phyloP scores from a whole-genome alignment of 2,888 invertebrate genomes.

The Drosophila algonquin region DNA sequence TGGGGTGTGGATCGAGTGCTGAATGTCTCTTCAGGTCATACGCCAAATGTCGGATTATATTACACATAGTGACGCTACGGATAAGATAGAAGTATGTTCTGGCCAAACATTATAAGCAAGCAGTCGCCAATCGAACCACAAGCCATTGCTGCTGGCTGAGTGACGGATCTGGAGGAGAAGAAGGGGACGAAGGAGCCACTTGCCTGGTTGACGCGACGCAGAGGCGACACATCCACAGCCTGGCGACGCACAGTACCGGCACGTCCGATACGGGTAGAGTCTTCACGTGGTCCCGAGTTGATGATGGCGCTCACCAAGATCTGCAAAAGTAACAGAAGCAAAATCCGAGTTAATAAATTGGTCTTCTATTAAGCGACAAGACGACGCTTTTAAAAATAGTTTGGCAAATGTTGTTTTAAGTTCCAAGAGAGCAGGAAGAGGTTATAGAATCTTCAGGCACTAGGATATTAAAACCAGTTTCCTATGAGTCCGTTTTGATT shows the following conservation, averaged over 20 bases:
- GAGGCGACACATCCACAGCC: conserved; percentile 99
- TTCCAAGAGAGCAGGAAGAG: conserved; percentile 63
- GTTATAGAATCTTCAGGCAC: conserved; percentile 8
- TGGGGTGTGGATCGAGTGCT: not conserved
- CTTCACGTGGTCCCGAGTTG: conserved; percentile 99
- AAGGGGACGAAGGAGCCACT: conserved; percentile 26
- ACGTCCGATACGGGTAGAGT: conserved; percentile 99
- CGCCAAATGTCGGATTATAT: conserved; percentile 62
- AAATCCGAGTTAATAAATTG: not conserved
- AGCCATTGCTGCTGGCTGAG: conserved; percentile 61
- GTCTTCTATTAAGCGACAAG: not conserved
- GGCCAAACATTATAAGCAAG: conserved; percentile 66
- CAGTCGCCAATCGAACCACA: conserved; percentile 57
- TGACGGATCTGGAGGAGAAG: not conserved
- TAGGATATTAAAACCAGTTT: conserved; percentile 50
- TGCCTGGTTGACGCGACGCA: conserved; percentile 97
- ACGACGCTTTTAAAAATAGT: not conserved
- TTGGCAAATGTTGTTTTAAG: conserved; percentile 53
- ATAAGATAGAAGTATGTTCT: conserved; percentile 70
- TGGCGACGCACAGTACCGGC: conserved; percentile 99
- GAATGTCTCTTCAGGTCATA: conserved; percentile 79
- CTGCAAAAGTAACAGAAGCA: conserved; percentile 82
- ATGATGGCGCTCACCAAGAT: conserved; percentile 98
- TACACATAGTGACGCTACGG: conserved; percentile 78
- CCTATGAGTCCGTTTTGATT: conserved; percentile 40